Percentiles rank a stretch among this genome's conserved stretches.
Evolutionary conservation across 2,797 vertebrate species (phyloP).

Genomic region (Acrossocheilus wenchowensis): DNA sequence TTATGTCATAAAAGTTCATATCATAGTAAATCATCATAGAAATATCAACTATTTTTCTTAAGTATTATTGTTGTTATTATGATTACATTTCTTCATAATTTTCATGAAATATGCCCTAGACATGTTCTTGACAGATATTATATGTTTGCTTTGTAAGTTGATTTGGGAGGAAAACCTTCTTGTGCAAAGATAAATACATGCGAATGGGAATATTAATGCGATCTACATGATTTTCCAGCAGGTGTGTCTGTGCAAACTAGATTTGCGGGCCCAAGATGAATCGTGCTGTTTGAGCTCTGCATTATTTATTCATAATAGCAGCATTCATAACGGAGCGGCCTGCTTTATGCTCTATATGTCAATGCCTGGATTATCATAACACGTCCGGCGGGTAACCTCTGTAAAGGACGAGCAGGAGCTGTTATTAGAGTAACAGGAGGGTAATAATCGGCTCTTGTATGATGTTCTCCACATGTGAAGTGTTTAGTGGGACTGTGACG

Average conservation of each 20-base stretch:
- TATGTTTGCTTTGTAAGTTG: not conserved
- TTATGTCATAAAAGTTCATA: no score
- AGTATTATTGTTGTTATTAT: no score
- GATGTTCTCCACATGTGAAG: not conserved
- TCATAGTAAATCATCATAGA: no score
- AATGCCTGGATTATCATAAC: constrained; percentile 4
- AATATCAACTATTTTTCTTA: no score
- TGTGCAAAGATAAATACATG: constrained; percentile 27
- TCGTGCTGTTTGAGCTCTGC: not conserved
- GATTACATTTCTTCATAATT: not conserved
- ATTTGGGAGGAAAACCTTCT: not conserved
- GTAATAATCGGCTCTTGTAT: not conserved
- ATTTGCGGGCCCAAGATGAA: not conserved
- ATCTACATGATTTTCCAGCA: not conserved
- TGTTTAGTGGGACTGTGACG: not conserved
- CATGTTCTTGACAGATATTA: not conserved
- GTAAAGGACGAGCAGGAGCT: not conserved
- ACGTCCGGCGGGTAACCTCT: not conserved
- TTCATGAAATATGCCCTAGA: not conserved
- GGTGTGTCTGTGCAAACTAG: constrained; percentile 16
- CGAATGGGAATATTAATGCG: constrained; percentile 48
- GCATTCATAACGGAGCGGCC: not conserved
- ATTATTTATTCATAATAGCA: constrained; percentile 36
- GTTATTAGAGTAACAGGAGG: not conserved
- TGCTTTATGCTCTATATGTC: not conserved